phyloP scores from a whole-genome alignment of 2,888 invertebrate genomes.

The Andricus quercusramuli region DNA sequence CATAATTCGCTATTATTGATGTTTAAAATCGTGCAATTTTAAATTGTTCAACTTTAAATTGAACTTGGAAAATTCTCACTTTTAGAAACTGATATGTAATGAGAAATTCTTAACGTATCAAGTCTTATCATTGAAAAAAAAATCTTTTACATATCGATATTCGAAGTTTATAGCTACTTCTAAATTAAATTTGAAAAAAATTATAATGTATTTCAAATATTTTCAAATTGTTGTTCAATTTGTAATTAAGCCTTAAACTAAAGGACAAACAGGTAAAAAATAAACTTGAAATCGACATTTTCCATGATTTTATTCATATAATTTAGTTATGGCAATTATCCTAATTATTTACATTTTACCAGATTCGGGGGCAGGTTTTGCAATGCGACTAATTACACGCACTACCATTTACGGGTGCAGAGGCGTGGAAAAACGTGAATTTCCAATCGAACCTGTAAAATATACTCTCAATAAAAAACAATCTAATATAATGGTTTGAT shows the following conservation, averaged over 20 bases:
- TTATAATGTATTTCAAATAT: no score
- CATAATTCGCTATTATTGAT: neutral
- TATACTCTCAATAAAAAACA: conserved; percentile 34
- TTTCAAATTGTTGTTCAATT: neutral
- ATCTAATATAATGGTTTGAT: conserved; percentile 9
- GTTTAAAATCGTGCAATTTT: neutral
- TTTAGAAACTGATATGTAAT: neutral
- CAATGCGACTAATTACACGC: conserved; percentile 40
- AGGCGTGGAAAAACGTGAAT: conserved; percentile 35
- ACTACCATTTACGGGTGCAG: conserved; percentile 36
- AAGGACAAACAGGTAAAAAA: neutral
- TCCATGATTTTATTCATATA: conserved; percentile 32
- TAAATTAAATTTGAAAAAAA: no score
- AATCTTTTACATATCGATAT: no score
- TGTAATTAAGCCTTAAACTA: neutral
- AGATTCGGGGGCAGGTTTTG: conserved; percentile 21
- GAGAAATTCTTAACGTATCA: neutral
- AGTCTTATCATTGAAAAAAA: neutral
- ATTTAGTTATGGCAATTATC: conserved; percentile 38
- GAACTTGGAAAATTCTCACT: no score
- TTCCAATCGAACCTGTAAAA: conserved; percentile 28
- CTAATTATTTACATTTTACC: conserved; percentile 37
- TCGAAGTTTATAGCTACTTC: no score
- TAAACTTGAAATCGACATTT: neutral
- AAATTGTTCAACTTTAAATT: no score